Evolutionary conservation across 1,140 invertebrate species (phyloP).

Genomic region (Drosophila bocqueti): DNA sequence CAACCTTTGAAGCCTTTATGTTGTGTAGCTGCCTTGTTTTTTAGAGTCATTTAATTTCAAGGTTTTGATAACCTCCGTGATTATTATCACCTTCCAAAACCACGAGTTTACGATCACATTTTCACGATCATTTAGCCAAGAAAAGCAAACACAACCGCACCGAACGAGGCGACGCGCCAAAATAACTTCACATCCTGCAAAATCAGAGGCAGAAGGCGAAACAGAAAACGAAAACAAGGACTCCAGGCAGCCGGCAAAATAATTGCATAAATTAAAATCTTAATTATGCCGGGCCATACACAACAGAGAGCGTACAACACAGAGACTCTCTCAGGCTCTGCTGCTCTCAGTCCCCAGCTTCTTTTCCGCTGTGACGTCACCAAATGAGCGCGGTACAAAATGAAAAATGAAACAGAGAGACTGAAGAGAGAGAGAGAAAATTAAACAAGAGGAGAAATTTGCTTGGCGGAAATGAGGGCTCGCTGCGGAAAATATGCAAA

Average conservation of each 20-base stretch:
- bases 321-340: not conserved
- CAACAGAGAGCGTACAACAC: conserved; percentile 26
- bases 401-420: conserved; percentile 76
- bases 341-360: not conserved
- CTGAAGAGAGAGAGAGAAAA: conserved; percentile 31
- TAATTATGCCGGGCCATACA: conserved; percentile 74
- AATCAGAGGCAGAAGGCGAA: conserved; percentile 41
- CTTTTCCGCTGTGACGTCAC: conserved; percentile 67
- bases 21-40: not conserved
- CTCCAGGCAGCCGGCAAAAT: conserved; percentile 74
- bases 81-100: not conserved
- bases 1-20: not conserved
- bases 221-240: conserved; percentile 57
- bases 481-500: conserved; percentile 53
- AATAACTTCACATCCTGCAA: conserved; percentile 68
- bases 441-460: conserved; percentile 74
- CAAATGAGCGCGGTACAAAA: conserved; percentile 76
- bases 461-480: conserved; percentile 67
- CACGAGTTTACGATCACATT: not conserved
- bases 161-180: conserved; percentile 56
- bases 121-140: conserved; percentile 1
- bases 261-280: conserved; percentile 85
- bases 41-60: not conserved
- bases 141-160: conserved; percentile 60
- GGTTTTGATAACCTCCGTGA: not conserved